Percentiles rank a stretch among this genome's conserved stretches.
phyloP scores from a whole-genome alignment of 2,888 invertebrate genomes.

The Tipula confusa region DNA sequence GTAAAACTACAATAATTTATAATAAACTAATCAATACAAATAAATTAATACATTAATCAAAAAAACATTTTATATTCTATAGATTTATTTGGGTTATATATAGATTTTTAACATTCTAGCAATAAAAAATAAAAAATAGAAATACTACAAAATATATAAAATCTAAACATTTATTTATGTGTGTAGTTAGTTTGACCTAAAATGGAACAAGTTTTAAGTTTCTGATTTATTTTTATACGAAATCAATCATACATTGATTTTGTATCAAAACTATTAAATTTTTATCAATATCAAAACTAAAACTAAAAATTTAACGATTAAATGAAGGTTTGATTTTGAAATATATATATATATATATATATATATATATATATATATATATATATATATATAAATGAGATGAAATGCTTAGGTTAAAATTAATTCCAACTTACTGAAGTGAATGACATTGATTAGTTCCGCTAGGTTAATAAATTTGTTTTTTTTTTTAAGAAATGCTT shows the following conservation, averaged over 20 bases:
- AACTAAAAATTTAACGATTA: background rate
- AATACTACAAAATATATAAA: background rate
- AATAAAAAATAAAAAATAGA: background rate
- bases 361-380: too few relatives aligned
- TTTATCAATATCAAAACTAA: background rate
- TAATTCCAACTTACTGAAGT: background rate
- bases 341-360: too few relatives aligned
- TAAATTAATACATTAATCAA: slow-evolving; percentile 6
- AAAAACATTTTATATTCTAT: background rate
- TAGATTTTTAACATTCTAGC: background rate
- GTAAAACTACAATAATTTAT: background rate
- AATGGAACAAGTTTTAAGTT: background rate
- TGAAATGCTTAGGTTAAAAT: background rate
- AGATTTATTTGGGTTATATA: background rate
- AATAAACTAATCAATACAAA: slow-evolving; percentile 5
- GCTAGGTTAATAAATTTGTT: background rate
- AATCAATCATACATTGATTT: background rate
- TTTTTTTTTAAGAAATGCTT: background rate
- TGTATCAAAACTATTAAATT: background rate
- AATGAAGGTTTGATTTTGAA: slow-evolving; percentile 12
- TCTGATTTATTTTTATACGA: background rate
- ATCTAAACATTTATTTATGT: slow-evolving; percentile 25
- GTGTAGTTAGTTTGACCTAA: slow-evolving; percentile 1
- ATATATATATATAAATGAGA: too few relatives aligned
- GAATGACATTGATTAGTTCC: slow-evolving; percentile 25